Percentiles rank a stretch among this genome's conserved stretches.
phyloP scores from a whole-genome alignment of 1,140 invertebrate genomes.

The Papilio aristodemus region DNA sequence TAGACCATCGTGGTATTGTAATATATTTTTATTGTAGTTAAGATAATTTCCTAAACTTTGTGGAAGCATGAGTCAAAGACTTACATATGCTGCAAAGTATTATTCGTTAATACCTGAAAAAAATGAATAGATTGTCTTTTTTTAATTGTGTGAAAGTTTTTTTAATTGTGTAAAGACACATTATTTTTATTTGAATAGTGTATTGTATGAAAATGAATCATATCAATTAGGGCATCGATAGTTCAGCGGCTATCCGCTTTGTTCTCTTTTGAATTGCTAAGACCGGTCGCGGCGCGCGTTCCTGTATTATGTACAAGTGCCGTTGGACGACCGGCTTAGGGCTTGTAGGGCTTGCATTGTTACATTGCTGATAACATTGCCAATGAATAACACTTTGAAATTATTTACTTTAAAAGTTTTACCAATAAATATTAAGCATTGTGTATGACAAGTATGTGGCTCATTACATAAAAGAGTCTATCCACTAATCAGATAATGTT shows the following conservation, averaged over 20 bases:
- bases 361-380: slow-evolving; percentile 27
- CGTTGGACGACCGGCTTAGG: slow-evolving; percentile 34
- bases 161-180: not conserved
- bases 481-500: no score
- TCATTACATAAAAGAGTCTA: no score
- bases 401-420: not conserved
- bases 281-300: slow-evolving; percentile 26
- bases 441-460: not conserved
- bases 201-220: not conserved
- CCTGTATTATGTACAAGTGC: slow-evolving; percentile 30
- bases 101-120: no score
- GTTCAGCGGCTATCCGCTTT: slow-evolving; percentile 19
- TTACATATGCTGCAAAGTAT: no score
- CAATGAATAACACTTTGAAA: not conserved
- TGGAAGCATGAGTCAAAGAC: no score
- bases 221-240: slow-evolving; percentile 19
- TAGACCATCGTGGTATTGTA: no score
- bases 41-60: no score
- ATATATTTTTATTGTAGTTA: no score
- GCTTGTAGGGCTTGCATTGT: slow-evolving; percentile 30
- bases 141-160: not conserved
- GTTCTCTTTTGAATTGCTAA: slow-evolving; percentile 30
- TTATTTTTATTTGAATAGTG: not conserved
- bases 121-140: no score
- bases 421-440: not conserved